These are phyloP conservation scores for Celastrina argiolus DNA, from an alignment of 2,888 invertebrate species.

Conservation along the genomic window DNA sequence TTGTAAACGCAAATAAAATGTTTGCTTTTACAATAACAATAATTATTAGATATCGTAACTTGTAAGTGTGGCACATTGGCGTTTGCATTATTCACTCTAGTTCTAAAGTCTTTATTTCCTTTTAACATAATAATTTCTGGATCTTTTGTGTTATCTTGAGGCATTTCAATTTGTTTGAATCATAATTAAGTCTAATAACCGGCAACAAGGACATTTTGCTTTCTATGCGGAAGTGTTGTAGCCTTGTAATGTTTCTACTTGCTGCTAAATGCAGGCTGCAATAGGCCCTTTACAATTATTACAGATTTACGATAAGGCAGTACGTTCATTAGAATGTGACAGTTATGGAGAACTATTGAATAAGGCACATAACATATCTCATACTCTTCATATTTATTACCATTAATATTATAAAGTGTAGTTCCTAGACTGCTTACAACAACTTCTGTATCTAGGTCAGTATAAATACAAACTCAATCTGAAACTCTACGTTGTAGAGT, in stretches of 20 bases:
- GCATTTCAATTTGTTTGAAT: neutral
- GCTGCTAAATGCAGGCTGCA: neutral
- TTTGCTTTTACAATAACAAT: neutral
- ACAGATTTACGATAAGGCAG: neutral
- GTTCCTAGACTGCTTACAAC: no score
- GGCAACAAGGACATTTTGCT: conserved; percentile 21
- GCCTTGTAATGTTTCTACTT: neutral
- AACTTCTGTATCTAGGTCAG: conserved; percentile 3
- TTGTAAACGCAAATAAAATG: neutral
- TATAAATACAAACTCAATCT: conserved; percentile 1
- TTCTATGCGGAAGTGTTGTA: conserved; percentile 16
- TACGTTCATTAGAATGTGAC: neutral
- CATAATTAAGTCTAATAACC: conserved; percentile 8
- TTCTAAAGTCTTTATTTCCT: neutral
- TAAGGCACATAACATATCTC: neutral
- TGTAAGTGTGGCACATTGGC: neutral
- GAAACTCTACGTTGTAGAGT: conserved; percentile 1
- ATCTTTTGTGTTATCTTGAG: neutral
- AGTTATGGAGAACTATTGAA: neutral
- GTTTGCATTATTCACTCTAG: neutral
- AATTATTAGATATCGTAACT: neutral
- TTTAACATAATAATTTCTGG: neutral
- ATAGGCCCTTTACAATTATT: neutral
- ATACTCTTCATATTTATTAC: neutral
- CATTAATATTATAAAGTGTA: neutral